Evolutionary conservation across 2,113 vertebrate species (phyloP), one percentile per base, ranked within the genome.

Genomic region (Eretmochelys imbricata): DNA sequence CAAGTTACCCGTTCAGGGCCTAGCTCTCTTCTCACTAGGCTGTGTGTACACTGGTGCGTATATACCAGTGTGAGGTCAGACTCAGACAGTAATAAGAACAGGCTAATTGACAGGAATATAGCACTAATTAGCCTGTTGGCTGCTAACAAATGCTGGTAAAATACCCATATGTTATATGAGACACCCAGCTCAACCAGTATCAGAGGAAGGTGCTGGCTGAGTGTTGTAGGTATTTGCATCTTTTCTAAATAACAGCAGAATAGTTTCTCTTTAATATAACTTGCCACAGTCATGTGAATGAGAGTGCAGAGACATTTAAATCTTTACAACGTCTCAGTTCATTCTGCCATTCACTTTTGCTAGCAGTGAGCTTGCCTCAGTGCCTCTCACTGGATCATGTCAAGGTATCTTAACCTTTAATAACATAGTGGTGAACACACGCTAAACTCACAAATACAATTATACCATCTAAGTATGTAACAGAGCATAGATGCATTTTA

Each of bases 231-330:
- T 80, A 54, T 35, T 5, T 89, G 69, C n/a, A 59, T 59, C 78
- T 72, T 85, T 72, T 51, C 49, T 48, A 82, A 62, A 27, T 85
- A 48, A 49, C n/a, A 79, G 27, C n/a, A 80, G 85, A 82, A 95
- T 72, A 17, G 31, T 90, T 42, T 59, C 20, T 54, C 59, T 62
- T 31, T 29, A 62, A 14, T 31, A 72, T 89, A 85, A 89, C 69
- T 12, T 16, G 27, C 27, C 79, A 5, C 54, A 6, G 2, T 59
- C 80, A 86, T 11, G 20, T 38, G 78, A 79, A 19, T 91, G 88
- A 84, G 88, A 93, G 89, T 10, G 82, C 79, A 6, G 42, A 78
- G 31, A 57, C 19, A 78, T 24, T 78, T 5, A 38, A 51, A 65
- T 81, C 3, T 50, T 72, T 91, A 29, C 51, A 13, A 20, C 48